These are phyloP conservation scores for Rapana venosa DNA, from an alignment of 2,888 invertebrate genomes.

Conservation along the genomic window DNA sequence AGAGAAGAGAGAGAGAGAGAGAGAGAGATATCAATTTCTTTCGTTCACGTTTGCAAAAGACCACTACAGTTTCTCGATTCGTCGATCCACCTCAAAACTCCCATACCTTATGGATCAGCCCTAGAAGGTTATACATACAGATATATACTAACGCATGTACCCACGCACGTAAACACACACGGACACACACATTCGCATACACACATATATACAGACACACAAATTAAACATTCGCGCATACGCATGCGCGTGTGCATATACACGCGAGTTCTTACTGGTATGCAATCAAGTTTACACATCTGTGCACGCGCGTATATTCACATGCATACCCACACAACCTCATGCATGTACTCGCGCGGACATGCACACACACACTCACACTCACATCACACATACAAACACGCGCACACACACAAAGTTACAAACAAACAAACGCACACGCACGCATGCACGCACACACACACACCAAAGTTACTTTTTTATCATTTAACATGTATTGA, in stretches of 20 bases:
- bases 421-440: conserved; percentile 10
- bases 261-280: too few species aligned
- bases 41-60: not conserved
- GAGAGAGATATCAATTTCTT: not conserved
- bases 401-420: not conserved
- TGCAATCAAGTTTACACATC: too few species aligned
- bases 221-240: not conserved
- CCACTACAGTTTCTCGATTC: too few species aligned
- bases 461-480: conserved; percentile 20
- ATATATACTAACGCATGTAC: not conserved
- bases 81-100: too few species aligned
- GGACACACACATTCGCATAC: conserved; percentile 26
- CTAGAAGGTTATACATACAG: not conserved
- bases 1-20: conserved; percentile 28
- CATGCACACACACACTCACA: not conserved
- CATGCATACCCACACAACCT: not conserved
- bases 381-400: conserved; percentile 15
- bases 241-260: too few species aligned
- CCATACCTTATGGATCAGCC: not conserved
- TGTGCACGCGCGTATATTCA: not conserved
- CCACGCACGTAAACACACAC: conserved; percentile 28
- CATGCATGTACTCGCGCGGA: not conserved
- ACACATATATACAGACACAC: not conserved
- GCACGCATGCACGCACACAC: conserved; percentile 13
- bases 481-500: too few species aligned